Base-by-base conservation (phyloP, 2,888 invertebrate species). In the Scaptodrosophila latifasciaeformis region DNA sequence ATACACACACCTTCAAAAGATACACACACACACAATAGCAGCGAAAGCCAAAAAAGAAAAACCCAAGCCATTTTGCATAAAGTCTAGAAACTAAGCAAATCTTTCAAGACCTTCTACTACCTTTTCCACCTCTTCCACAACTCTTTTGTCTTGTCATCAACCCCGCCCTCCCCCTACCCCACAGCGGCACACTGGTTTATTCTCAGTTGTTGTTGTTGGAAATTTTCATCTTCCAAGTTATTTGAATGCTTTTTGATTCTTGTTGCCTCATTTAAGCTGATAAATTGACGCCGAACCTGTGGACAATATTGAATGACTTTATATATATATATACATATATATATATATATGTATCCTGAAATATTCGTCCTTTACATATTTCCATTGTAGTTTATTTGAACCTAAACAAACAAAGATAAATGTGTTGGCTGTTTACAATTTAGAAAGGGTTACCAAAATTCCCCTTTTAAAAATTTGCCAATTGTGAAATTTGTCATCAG, bases 381-480 rank as follows among this genome's bases (percentile, higher is more conserved):
- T 71, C 74, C 71, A 71, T 71, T 71, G 79, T 71, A 69, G 76
- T 69, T 76, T n/a, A n/a, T n/a, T n/a, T n/a, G n/a, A n/a, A 70
- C 71, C 71, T 71, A 71, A 79, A 63, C 77, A 71, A 79, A 71
- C 66, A 76, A n/a, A n/a, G n/a, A n/a, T n/a, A n/a, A n/a, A n/a
- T n/a, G n/a, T n/a, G n/a, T n/a, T n/a, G n/a, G n/a, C n/a, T n/a
- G n/a, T n/a, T n/a, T n/a, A n/a, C n/a, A n/a, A n/a, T n/a, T n/a
- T n/a, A n/a, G n/a, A n/a, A n/a, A n/a, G n/a, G n/a, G n/a, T n/a
- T n/a, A n/a, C n/a, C n/a, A n/a, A n/a, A n/a, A n/a, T n/a, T n/a
- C n/a, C n/a, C n/a, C n/a, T n/a, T n/a, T n/a, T n/a, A n/a, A n/a
- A n/a, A n/a, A n/a, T n/a, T n/a, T n/a, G n/a, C n/a, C n/a, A n/a